A percentile compares a stretch with the other conserved stretches of the same genome.
Evolutionary conservation across 2,113 vertebrate species (phyloP).

Genomic region (Regulus satrapa): DNA sequence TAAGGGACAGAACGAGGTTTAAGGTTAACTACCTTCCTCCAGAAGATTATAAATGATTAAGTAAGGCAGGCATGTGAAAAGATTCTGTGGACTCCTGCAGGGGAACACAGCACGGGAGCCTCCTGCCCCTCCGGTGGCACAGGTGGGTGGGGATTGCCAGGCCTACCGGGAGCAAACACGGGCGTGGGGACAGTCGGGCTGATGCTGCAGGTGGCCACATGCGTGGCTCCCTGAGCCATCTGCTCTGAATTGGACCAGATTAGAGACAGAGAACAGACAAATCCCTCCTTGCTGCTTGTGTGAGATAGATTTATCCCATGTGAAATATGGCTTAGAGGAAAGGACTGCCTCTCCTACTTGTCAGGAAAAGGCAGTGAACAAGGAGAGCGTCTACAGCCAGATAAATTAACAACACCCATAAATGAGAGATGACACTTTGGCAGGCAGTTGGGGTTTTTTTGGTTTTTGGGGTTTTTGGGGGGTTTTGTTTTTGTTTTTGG

Average conservation of each 20-base stretch:
- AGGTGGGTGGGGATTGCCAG: not conserved
- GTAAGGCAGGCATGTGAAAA: not conserved
- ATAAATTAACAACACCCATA: not conserved
- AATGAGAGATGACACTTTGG: not conserved
- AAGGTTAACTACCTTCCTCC: not conserved
- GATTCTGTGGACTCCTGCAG: not conserved
- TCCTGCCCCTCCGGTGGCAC: accelerated
- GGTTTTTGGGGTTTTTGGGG: not conserved
- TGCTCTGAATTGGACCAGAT: conserved; percentile 38
- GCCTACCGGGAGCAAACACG: accelerated
- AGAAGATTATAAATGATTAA: conserved; percentile 9
- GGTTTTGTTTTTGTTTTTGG: too few relatives aligned
- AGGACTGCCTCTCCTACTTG: not conserved
- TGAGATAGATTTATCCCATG: not conserved
- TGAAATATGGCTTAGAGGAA: not conserved
- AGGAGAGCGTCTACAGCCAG: not conserved
- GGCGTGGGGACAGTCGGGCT: not conserved
- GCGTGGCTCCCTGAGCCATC: not conserved
- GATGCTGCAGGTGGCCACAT: not conserved
- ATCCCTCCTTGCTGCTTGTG: not conserved
- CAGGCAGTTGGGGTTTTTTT: not conserved
- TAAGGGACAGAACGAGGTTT: not conserved
- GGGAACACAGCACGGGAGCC: not conserved
- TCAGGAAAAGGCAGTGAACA: not conserved
- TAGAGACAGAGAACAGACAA: not conserved